Base-by-base conservation (phyloP, 35 echinoderm and acorn worm species). In the Ophiothrix spiculata region DNA sequence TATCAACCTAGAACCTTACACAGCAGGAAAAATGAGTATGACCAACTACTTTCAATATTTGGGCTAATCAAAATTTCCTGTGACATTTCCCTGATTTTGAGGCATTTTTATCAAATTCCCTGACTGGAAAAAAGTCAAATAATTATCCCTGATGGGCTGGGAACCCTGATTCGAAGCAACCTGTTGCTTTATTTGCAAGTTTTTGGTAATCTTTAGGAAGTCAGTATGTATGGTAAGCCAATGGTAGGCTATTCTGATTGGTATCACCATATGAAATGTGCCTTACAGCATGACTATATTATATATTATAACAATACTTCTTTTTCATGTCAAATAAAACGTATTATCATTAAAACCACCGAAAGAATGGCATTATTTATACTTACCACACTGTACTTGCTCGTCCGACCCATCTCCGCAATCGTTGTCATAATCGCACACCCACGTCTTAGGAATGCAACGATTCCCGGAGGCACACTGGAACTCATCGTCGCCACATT, bases 351-450 rank as follows among this genome's bases (percentile, higher is more conserved):
- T n/a, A n/a, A n/a, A n/a, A n/a, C n/a, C n/a, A n/a, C n/a, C n/a
- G n/a, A n/a, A n/a, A n/a, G n/a, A n/a, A n/a, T n/a, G n/a, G n/a
- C n/a, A n/a, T n/a, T 4, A 19, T 73, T 28, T 28, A 2, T 32
- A 73, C 77, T 79, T 37, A 79, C 77, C 29, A 31, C 77, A 79
- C 2, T 0, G 0, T 19, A 0, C 64, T 74, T 29, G 35, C 60
- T 88, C 86, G 17, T 88, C 86, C 15, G 63, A 60, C 17, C 31
- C 40, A 36, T 81, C 38, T 28, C 77, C 77, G 23, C 86, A 88
- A 56, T 88, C 86, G 36, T 88, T 38, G 16, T 81, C 86, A 1
- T 41, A 39, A 38, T 88, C 86, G 38, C 86, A 88, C 0, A 69
- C 1, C 86, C 86, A 88, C 1, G 14, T 64, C 0, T 0, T 0